Conservation (phyloP, 2,888 invertebrate genomes). For the Calliopum simillimum region DNA sequence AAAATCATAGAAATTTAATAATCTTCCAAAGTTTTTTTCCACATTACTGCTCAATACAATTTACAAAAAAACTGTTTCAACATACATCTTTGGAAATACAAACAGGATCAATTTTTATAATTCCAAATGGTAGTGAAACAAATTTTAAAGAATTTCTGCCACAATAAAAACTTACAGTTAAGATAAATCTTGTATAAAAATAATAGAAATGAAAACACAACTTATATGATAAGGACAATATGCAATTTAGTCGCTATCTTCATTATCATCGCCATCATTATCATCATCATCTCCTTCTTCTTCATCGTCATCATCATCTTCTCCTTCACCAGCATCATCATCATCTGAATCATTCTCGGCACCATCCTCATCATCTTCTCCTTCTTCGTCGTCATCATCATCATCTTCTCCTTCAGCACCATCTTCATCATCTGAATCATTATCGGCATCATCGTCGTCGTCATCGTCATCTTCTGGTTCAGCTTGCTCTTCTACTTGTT, state of each 20-base stretch:
- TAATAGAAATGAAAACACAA: not conserved
- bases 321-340: slow-evolving; percentile 45
- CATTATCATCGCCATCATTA: slow-evolving; percentile 44
- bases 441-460: slow-evolving; percentile 34
- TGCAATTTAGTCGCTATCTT: slow-evolving; percentile 41
- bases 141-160: no score
- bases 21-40: no score
- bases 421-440: slow-evolving; percentile 38
- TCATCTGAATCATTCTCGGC: slow-evolving; percentile 44
- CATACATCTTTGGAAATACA: no score
- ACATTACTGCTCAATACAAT: no score
- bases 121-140: no score
- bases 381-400: slow-evolving; percentile 45
- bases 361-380: slow-evolving; percentile 43
- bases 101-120: no score
- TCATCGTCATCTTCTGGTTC: slow-evolving; percentile 38
- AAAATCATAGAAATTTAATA: no score
- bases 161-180: no score
- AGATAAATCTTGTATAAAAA: no score
- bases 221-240: slow-evolving; percentile 6
- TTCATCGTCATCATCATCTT: slow-evolving; percentile 44
- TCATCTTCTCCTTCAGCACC: slow-evolving; percentile 45
- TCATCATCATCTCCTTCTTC: slow-evolving; percentile 41
- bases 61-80: no score
- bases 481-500: slow-evolving; percentile 19